phyloP scores from a whole-genome alignment of 2,888 invertebrate species.

The Mythimna ferrago region DNA sequence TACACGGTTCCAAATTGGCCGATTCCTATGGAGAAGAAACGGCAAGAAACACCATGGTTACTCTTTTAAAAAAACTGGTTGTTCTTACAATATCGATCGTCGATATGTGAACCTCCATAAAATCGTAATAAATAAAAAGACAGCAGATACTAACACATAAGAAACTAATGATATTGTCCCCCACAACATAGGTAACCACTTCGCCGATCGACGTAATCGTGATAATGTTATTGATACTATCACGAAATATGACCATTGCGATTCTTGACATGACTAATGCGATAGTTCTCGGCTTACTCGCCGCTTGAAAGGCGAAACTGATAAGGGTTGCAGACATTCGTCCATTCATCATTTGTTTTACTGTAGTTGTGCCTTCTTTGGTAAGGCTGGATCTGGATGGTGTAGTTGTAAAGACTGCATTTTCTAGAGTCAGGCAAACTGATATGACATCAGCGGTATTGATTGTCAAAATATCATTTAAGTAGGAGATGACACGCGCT shows the following conservation, averaged over 20 bases:
- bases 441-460: too few species aligned
- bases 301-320: conserved; percentile 43
- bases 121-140: background rate
- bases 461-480: too few species aligned
- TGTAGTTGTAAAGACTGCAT: background rate
- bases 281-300: conserved; percentile 41
- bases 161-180: conserved; percentile 27
- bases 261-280: conserved; percentile 58
- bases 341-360: conserved; percentile 47
- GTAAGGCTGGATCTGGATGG: conserved; percentile 10
- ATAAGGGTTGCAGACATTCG: conserved; percentile 36
- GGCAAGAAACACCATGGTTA: too few species aligned
- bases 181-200: conserved; percentile 15
- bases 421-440: background rate
- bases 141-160: background rate
- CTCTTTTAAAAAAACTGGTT: too few species aligned
- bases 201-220: conserved; percentile 19
- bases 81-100: too few species aligned
- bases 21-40: too few species aligned
- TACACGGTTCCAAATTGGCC: too few species aligned
- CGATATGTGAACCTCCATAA: background rate
- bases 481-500: too few species aligned
- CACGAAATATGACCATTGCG: conserved; percentile 50
- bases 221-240: conserved; percentile 47
- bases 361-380: conserved; percentile 4